phyloP scores from a whole-genome alignment of 2,113 vertebrate genomes.

The Athene noctua region DNA sequence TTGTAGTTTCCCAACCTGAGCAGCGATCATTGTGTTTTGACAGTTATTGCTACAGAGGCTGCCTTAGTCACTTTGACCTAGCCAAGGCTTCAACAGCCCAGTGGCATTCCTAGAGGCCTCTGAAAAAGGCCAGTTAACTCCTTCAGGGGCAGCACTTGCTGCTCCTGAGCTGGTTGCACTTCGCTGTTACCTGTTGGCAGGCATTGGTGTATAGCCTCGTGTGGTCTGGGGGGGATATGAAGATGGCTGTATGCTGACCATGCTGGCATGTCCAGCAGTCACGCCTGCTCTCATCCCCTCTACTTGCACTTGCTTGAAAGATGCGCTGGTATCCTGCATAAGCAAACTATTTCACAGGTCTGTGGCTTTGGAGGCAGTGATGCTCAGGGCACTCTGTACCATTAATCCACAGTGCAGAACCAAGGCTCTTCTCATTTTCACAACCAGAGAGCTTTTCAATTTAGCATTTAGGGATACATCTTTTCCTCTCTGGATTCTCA shows the following conservation, averaged over 20 bases:
- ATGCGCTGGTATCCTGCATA: not conserved
- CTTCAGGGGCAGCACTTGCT: rapidly evolving
- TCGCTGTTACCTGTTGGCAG: not conserved
- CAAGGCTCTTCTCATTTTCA: not conserved
- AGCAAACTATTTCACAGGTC: not conserved
- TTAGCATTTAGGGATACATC: not conserved
- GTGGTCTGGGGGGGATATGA: rapidly evolving
- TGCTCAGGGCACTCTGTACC: not conserved
- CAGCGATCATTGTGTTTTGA: not conserved
- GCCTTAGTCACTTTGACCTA: not conserved
- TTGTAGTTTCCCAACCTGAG: conserved; percentile 7
- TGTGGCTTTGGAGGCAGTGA: not conserved
- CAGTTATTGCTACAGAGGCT: not conserved
- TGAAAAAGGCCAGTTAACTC: not conserved
- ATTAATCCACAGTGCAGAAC: rapidly evolving
- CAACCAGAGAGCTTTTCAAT: not conserved
- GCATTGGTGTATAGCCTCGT: too few species aligned
- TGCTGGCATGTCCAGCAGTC: rapidly evolving
- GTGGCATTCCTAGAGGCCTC: not conserved
- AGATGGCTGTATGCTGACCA: not conserved
- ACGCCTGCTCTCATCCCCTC: rapidly evolving
- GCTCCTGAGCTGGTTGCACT: not conserved
- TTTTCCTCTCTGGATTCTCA: not conserved
- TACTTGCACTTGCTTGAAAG: too few species aligned
- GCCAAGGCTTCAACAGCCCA: not conserved